Percentiles rank a stretch among this genome's conserved stretches.
These are phyloP conservation scores for Amphimallon solstitiale DNA, from an alignment of 2,888 invertebrate species.

Conservation along the genomic window DNA sequence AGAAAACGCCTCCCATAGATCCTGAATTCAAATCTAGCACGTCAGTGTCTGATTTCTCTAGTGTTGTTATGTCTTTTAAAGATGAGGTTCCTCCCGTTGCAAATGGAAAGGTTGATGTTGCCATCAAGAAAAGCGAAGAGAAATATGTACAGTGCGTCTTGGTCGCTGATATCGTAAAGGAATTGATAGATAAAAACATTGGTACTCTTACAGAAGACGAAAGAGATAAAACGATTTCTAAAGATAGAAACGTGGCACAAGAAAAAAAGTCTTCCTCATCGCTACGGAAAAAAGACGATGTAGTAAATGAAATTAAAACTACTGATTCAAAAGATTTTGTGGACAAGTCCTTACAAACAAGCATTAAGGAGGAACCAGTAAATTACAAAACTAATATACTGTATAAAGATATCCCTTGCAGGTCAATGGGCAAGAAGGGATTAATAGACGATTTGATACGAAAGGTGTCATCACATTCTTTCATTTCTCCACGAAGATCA, in stretches of 20 bases:
- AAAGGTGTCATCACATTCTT: constrained; percentile 31
- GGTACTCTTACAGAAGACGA: constrained; percentile 15
- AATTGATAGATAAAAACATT: constrained; percentile 21
- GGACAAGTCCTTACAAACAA: constrained; percentile 38
- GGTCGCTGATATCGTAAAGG: constrained; percentile 24
- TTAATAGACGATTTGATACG: constrained; percentile 7
- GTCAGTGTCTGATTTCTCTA: constrained; percentile 35
- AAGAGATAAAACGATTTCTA: neutral
- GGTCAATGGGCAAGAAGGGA: neutral
- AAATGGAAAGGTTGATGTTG: neutral
- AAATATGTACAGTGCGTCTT: constrained; percentile 35
- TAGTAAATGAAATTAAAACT: neutral
- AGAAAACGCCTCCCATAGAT: neutral
- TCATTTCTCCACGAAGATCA: neutral
- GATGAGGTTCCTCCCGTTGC: neutral
- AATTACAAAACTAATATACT: constrained; percentile 7
- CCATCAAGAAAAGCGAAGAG: constrained; percentile 25
- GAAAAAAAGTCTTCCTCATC: neutral
- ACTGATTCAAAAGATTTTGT: neutral
- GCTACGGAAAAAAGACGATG: neutral
- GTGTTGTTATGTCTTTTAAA: constrained; percentile 16
- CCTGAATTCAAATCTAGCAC: constrained; percentile 34
- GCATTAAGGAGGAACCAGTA: neutral
- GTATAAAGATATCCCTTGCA: constrained; percentile 9
- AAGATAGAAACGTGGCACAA: neutral